Evolutionary conservation across 2,797 vertebrate genomes (phyloP).

Genomic region (Oryzias sinensis): DNA sequence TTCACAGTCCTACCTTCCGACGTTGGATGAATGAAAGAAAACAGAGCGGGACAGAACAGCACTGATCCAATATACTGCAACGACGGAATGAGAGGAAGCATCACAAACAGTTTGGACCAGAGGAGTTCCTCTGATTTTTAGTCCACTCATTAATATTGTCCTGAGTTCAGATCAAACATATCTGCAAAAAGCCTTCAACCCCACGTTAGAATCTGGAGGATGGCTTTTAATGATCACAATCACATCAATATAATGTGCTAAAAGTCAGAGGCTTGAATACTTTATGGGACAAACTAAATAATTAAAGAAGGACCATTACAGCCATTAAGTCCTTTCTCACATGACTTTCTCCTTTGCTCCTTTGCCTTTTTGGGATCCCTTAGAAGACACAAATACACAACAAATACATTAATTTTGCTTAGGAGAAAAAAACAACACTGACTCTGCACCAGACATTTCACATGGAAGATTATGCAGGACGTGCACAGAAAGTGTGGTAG

Average conservation of each 20-base stretch:
- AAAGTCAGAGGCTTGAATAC: slow-evolving; percentile 52
- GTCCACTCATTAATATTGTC: slow-evolving; percentile 18
- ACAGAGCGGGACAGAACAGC: slow-evolving; percentile 29
- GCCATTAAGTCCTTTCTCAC: slow-evolving; percentile 44
- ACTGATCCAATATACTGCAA: slow-evolving; percentile 35
- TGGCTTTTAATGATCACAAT: slow-evolving; percentile 51
- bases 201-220: slow-evolving; percentile 27
- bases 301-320: slow-evolving; percentile 56
- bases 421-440: too few relatives aligned
- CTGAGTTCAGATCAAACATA: slow-evolving; percentile 11
- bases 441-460: slow-evolving; percentile 16
- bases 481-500: not conserved
- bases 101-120: slow-evolving; percentile 4
- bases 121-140: not conserved
- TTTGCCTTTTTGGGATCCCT: too few relatives aligned
- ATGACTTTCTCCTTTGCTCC: slow-evolving; percentile 1
- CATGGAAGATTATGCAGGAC: slow-evolving; percentile 22
- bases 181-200: slow-evolving; percentile 33
- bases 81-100: slow-evolving; percentile 17
- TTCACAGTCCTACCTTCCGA: slow-evolving; percentile 27
- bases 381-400: too few relatives aligned
- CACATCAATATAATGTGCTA: slow-evolving; percentile 57
- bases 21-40: slow-evolving; percentile 52
- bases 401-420: too few relatives aligned
- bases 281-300: slow-evolving; percentile 57